These are phyloP conservation scores for Euschistus heros DNA, from an alignment of 1,140 invertebrate genomes.

Conservation along the genomic window DNA sequence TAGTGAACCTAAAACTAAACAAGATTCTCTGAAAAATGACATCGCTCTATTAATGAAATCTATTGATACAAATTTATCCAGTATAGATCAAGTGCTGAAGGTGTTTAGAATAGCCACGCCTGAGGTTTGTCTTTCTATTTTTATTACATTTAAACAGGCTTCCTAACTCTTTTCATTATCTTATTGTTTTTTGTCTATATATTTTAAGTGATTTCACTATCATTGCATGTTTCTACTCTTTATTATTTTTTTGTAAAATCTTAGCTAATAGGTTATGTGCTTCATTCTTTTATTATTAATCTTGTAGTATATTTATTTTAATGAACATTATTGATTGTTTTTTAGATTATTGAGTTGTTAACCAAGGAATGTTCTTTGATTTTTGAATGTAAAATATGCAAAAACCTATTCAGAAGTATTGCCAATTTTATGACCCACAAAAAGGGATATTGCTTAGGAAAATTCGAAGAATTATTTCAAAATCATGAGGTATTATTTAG, in stretches of 20 bases:
- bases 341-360: conserved; percentile 56
- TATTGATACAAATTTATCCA: conserved; percentile 47
- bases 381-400: conserved; percentile 73
- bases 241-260: no score
- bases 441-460: conserved; percentile 51
- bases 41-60: conserved; percentile 49
- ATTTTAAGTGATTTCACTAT: no score
- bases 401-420: conserved; percentile 70
- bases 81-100: conserved; percentile 46
- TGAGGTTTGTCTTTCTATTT: conserved; percentile 38
- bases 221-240: no score
- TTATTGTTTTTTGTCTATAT: not conserved
- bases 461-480: conserved; percentile 11
- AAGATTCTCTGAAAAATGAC: conserved; percentile 26
- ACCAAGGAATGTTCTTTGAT: conserved; percentile 70
- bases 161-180: not conserved
- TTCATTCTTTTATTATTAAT: no score
- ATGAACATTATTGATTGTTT: conserved; percentile 27
- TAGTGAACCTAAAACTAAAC: conserved; percentile 1
- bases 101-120: conserved; percentile 48
- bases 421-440: conserved; percentile 78
- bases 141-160: conserved; percentile 28
- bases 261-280: no score
- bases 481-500: not conserved
- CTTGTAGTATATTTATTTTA: not conserved